A percentile compares a stretch with the other conserved stretches of the same genome.
phyloP scores from a whole-genome alignment of 2,113 vertebrate genomes.

The Camelus dromedarius region DNA sequence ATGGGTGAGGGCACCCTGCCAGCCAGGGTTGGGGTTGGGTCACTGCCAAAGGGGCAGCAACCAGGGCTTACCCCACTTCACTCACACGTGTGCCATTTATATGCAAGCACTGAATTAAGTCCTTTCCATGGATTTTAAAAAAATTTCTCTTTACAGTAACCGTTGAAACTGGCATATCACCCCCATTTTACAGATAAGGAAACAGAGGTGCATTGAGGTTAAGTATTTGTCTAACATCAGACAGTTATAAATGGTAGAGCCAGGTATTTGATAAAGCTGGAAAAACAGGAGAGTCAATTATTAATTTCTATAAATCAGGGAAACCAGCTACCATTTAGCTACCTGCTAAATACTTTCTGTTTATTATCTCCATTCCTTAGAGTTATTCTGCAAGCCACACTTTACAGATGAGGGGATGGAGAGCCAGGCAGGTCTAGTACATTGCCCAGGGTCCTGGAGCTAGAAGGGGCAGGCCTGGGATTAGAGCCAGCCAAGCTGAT shows the following conservation, averaged over 20 bases:
- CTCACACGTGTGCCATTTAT: neutral
- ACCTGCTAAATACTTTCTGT: neutral
- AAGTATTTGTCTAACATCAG: constrained; percentile 12
- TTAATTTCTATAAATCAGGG: constrained; percentile 26
- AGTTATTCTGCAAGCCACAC: neutral
- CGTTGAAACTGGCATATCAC: neutral
- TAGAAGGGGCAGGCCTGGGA: constrained; percentile 1
- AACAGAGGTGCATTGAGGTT: neutral
- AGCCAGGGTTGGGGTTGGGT: fast-evolving
- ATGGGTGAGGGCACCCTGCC: constrained; percentile 92
- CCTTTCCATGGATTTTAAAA: neutral
- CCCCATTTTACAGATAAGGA: constrained; percentile 22
- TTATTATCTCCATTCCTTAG: neutral
- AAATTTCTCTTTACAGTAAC: neutral
- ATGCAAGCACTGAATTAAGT: neutral
- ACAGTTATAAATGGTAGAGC: constrained; percentile 32
- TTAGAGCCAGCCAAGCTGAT: neutral
- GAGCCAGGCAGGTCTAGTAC: neutral
- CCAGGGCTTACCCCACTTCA: neutral
- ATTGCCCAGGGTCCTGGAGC: neutral
- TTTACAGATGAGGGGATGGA: neutral
- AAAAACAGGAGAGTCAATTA: constrained; percentile 42
- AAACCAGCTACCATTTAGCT: constrained; percentile 25
- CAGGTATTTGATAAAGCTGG: neutral
- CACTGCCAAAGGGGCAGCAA: neutral